Base-by-base conservation (phyloP, 1,140 invertebrate species). In the Ctenoplectra terminalis region DNA sequence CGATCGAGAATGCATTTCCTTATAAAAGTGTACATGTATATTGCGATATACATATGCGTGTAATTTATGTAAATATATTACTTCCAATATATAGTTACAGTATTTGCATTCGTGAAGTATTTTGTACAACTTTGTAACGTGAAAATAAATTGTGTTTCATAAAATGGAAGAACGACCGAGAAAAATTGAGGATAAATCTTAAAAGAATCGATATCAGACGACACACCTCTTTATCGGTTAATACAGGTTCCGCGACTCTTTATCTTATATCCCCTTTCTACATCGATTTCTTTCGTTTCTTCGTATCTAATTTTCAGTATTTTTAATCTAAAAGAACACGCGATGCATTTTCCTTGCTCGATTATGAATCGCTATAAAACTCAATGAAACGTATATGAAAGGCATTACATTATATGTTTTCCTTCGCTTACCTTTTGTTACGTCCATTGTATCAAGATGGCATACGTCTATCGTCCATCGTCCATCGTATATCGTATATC, bases 331-430 rank as follows among this genome's bases (percentile, higher is more conserved):
- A n/a, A n/a, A n/a, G n/a, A 73, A 52, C 37, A 61, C 64, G 23
- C 26, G 13, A 54, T 74, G 76, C 37, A 72, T 9, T 78, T 85
- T 69, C 56, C 9, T 31, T 67, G 50, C 58, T 58, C 15, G 6
- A 76, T 29, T 48, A 7, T 40, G 26, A 79, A 56, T 52, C n/a
- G 40, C 46, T 50, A 34, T 31, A 23, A 50, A 37, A 71, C 40
- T 52, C 17, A 29, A 15, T 76, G 6, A 61, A 71, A 66, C 34
- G 29, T 61, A 17, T 64, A 43, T 75, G 20, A 20, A 63, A 74
- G 54, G 40, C 71, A 86, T 86, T 86, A 72, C 83, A 82, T 67
- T 86, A 67, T 72, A 75, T 85, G 58, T 70, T 81, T 60, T 40
- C 37, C 54, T 34, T 20, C 13, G 2, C 37, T 48, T 64, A 46